Base-by-base conservation (phyloP, 2,113 vertebrate genomes). In the Pipa parva region DNA sequence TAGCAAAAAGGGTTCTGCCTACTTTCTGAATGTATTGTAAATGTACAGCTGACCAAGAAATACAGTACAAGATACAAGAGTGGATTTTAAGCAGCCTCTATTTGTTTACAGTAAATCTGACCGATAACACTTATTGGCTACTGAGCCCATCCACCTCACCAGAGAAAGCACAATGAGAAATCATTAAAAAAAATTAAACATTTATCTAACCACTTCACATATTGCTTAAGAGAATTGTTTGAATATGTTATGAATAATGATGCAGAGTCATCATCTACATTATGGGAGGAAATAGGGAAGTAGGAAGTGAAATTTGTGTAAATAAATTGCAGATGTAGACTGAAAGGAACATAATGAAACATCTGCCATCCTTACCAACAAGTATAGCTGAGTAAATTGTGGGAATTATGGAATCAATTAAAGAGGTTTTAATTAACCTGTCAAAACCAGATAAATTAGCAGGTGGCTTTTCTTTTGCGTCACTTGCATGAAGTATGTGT, bases 381-480 rank as follows among this genome's bases (percentile, higher is more conserved):
- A 57, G 37, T 31, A 39, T 20, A 48, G 51, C 63, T 33, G 63
- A 57, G 63, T 33, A 66, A 48, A 56, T 65, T 29, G 39, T n/a
- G 24, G 52, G 20, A 57, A 57, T 57, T 57, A 66, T 57, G 42
- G 39, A 57, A 66, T 37, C 63, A 66, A 66, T 66, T 56, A 56
- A 33, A 15, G 37, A 66, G 37, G 18, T 48, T 66, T 66, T 57
- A 66, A 48, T 66, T 57, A 66, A 66, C 63, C 63, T 66, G 52
- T 57, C 63, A 66, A 37, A 57, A 46, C 63, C 63, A 57, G 49
- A 63, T 66, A 46, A 46, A 66, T 57, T 57, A 57, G 26, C 25
- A 48, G 63, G 4, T 20, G 18, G 51, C 26, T 57, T 46, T 56
- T 27, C 37, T 56, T 28, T 27, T 25, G 48, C 62, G 49, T 52